These are phyloP conservation scores for Buceros bicornis DNA, from an alignment of 2,797 vertebrate species.

Conservation along the genomic window DNA sequence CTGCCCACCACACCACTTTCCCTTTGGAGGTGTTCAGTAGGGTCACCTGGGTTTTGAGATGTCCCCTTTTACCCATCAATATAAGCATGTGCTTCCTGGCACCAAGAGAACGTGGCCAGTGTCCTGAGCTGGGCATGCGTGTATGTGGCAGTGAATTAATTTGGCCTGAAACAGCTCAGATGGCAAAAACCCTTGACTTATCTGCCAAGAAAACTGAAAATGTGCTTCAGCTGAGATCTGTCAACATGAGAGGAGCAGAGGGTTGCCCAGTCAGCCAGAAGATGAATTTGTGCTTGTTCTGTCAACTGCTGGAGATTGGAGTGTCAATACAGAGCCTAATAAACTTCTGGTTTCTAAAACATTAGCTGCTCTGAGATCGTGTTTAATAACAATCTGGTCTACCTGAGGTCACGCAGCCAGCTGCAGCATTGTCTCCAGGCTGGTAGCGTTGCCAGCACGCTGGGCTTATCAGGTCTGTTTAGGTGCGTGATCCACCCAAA, in stretches of 20 bases:
- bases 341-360: slow-evolving; percentile 28
- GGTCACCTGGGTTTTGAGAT: neutral
- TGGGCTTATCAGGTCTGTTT: neutral
- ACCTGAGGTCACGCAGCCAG: neutral
- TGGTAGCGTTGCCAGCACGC: neutral
- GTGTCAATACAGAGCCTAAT: slow-evolving; percentile 41
- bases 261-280: slow-evolving; percentile 45
- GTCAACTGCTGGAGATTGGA: slow-evolving; percentile 32
- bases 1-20: neutral
- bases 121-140: neutral
- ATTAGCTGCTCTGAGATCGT: neutral
- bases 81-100: neutral
- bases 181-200: slow-evolving; percentile 32
- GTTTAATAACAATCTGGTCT: slow-evolving; percentile 1
- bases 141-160: neutral
- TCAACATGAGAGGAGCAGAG: slow-evolving; percentile 4
- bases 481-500: neutral
- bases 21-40: neutral
- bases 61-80: neutral
- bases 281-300: slow-evolving; percentile 39
- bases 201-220: slow-evolving; percentile 41
- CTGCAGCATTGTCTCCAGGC: neutral
- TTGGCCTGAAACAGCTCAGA: slow-evolving; percentile 22
- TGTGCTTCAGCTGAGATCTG: slow-evolving; percentile 28
- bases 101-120: neutral